A percentile compares a stretch with the other conserved stretches of the same genome.
phyloP scores from a whole-genome alignment of 1,140 invertebrate genomes.

The Heliconius congener region DNA sequence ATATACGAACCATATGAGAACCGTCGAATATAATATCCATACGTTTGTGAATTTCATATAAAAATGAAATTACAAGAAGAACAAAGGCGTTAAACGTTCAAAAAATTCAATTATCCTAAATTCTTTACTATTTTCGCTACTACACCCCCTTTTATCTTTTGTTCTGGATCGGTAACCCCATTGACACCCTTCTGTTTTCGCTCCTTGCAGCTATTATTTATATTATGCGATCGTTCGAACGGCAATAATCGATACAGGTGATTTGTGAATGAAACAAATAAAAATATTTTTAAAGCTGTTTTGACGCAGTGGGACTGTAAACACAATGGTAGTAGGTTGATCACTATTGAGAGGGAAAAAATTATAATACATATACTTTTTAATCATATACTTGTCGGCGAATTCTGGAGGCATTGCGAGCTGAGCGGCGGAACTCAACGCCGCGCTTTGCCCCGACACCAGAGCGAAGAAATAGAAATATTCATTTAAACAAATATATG shows the following conservation, averaged over 20 bases:
- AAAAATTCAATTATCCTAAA: conserved; percentile 62
- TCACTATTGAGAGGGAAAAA: too few species aligned
- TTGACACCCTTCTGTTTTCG: conserved; percentile 54
- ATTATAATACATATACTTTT: too few species aligned
- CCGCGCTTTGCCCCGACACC: too few species aligned
- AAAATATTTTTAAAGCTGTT: not conserved
- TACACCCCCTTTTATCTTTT: conserved; percentile 49
- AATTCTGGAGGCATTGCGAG: too few species aligned
- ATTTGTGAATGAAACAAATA: not conserved
- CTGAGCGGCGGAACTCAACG: too few species aligned
- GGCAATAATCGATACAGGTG: not conserved
- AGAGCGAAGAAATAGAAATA: too few species aligned
- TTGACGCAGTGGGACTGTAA: too few species aligned
- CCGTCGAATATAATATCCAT: conserved; percentile 26
- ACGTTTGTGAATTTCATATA: conserved; percentile 28
- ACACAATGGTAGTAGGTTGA: too few species aligned
- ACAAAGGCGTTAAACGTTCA: conserved; percentile 46
- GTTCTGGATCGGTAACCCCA: conserved; percentile 51
- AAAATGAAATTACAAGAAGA: conserved; percentile 34
- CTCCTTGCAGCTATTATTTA: conserved; percentile 38
- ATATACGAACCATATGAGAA: not conserved
- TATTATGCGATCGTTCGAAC: conserved; percentile 15
- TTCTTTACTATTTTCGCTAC: conserved; percentile 51
- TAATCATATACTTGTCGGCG: too few species aligned
- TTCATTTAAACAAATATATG: too few species aligned